Evolutionary conservation across 2,888 invertebrate genomes (phyloP).

Genomic region (Leptinotarsa peninsularis): DNA sequence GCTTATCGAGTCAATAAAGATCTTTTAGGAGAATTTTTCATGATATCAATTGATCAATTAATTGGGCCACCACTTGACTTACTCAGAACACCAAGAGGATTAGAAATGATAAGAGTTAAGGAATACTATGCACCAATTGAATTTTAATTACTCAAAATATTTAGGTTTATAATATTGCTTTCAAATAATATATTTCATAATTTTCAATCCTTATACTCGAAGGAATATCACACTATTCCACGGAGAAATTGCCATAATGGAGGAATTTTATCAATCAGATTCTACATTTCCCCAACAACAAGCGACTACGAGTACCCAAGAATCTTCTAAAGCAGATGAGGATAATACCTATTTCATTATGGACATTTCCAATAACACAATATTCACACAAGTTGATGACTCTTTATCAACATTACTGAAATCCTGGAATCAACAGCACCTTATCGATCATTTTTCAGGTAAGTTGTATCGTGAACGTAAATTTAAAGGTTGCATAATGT

Average conservation of each 20-base stretch:
- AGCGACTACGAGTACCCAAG: no score
- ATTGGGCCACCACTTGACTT: constrained; percentile 21
- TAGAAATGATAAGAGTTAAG: constrained; percentile 20
- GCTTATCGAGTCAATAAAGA: constrained; percentile 28
- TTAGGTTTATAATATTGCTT: not conserved
- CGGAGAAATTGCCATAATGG: no score
- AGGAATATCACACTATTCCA: no score
- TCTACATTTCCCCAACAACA: no score
- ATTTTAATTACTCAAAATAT: not conserved
- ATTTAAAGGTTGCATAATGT: constrained; percentile 1
- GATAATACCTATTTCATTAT: no score
- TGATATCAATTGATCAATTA: constrained; percentile 20
- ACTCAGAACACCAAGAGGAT: constrained; percentile 29
- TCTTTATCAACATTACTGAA: no score
- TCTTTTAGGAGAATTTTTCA: constrained; percentile 24
- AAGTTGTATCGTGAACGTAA: not conserved
- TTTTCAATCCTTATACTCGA: not conserved
- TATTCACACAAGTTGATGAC: no score
- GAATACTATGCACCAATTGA: constrained; percentile 13
- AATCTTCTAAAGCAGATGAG: no score
- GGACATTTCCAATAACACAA: no score
- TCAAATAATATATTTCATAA: not conserved
- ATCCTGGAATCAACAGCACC: no score
- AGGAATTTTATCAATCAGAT: no score
- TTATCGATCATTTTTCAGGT: no score